phyloP scores from a whole-genome alignment of 2,113 vertebrate species.

The Ginglymostoma cirratum region DNA sequence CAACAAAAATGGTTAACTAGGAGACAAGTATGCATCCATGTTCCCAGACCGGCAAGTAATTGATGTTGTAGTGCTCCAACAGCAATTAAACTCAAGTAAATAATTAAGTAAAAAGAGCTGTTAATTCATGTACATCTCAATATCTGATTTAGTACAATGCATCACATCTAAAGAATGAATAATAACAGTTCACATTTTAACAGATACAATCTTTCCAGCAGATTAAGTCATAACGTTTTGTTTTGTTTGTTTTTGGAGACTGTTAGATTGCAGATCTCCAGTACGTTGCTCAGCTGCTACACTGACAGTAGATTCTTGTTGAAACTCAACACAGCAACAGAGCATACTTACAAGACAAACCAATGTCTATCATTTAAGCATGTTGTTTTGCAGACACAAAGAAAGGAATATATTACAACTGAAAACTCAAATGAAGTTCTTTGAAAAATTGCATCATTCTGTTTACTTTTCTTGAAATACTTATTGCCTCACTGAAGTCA shows the following conservation, averaged over 20 bases:
- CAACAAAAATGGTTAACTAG: background rate
- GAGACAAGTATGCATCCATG: background rate
- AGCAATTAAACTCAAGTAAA: background rate
- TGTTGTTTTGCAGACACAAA: background rate
- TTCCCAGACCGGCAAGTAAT: background rate
- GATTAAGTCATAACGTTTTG: background rate
- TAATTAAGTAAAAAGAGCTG: background rate
- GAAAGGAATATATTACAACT: background rate
- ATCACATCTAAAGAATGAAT: background rate
- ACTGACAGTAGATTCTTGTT: background rate
- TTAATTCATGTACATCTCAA: background rate
- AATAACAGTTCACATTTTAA: background rate
- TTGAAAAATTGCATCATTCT: constrained; percentile 2
- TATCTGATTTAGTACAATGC: background rate
- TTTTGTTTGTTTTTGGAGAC: background rate
- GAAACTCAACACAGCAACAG: background rate
- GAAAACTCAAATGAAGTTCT: background rate
- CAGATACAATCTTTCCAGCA: background rate
- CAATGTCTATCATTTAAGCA: background rate
- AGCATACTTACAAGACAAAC: background rate
- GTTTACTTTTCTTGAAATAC: background rate
- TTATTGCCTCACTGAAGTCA: background rate
- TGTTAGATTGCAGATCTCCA: background rate
- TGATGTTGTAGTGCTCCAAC: background rate
- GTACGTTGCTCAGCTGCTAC: background rate